Evolutionary conservation across 2,888 invertebrate species (phyloP).

Genomic region (Acanthacorydalis orientalis): DNA sequence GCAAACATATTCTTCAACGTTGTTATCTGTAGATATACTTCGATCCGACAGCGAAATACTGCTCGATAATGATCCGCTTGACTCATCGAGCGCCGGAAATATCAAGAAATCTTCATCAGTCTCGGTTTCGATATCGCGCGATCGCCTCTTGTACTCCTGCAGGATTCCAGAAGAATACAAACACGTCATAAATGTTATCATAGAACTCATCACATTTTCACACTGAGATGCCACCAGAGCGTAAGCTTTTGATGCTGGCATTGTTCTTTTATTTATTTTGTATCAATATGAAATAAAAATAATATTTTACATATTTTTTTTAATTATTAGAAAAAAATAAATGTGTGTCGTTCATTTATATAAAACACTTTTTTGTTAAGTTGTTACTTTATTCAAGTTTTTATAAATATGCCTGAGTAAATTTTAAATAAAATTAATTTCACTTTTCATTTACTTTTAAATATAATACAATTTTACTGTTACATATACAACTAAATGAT

Average conservation of each 20-base stretch:
- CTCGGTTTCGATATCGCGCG: conserved; percentile 73
- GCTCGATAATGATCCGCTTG: conserved; percentile 57
- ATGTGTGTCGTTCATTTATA: too few relatives aligned
- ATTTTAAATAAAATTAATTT: too few relatives aligned
- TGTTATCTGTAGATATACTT: conserved; percentile 67
- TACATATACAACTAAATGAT: too few relatives aligned
- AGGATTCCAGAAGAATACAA: conserved; percentile 8
- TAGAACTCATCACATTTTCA: conserved; percentile 2
- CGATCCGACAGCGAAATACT: conserved; percentile 54
- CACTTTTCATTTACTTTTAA: too few relatives aligned
- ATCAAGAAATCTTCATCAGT: conserved; percentile 39
- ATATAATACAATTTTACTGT: too few relatives aligned
- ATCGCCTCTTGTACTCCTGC: conserved; percentile 71
- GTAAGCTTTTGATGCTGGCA: background rate
- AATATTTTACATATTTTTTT: conserved; percentile 1
- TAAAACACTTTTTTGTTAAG: too few relatives aligned
- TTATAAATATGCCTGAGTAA: too few relatives aligned
- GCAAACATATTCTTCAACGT: conserved; percentile 68
- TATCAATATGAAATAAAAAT: background rate
- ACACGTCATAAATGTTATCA: conserved; percentile 2
- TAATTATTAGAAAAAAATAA: background rate
- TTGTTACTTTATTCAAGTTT: too few relatives aligned
- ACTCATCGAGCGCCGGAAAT: conserved; percentile 34
- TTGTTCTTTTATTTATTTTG: background rate
- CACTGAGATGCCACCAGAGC: conserved; percentile 1